A percentile compares a stretch with the other conserved stretches of the same genome.
These are phyloP conservation scores for Drosophila recens DNA, from an alignment of 2,888 invertebrate species.

Conservation along the genomic window DNA sequence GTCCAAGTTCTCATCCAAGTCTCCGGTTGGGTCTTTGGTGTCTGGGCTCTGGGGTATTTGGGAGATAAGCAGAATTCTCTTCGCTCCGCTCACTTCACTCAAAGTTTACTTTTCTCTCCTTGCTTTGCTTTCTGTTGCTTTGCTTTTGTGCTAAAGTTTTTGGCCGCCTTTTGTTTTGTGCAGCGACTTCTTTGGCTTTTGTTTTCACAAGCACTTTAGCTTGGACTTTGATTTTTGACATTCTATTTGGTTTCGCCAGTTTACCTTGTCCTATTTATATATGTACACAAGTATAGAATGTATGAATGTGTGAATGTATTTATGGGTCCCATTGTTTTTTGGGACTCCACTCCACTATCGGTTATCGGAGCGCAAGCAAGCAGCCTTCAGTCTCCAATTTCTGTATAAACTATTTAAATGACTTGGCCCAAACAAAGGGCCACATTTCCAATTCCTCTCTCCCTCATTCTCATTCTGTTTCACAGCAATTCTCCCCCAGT, in stretches of 20 bases:
- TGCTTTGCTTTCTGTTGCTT: conserved; percentile 36
- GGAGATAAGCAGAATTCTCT: conserved; percentile 66
- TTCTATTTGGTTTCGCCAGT: conserved; percentile 68
- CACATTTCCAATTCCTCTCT: conserved; percentile 7
- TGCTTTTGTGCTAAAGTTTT: conserved; percentile 62
- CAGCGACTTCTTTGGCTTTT: conserved; percentile 72
- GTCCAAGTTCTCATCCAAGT: not conserved
- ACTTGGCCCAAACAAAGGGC: conserved; percentile 45
- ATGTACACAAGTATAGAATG: conserved; percentile 23
- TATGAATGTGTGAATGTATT: conserved; percentile 14
- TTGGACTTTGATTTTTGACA: conserved; percentile 81
- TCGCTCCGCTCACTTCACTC: conserved; percentile 45
- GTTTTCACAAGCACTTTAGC: conserved; percentile 69
- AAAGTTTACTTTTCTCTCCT: conserved; percentile 55
- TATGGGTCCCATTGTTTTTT: conserved; percentile 37
- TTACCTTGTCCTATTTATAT: conserved; percentile 68
- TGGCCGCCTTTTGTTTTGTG: conserved; percentile 69
- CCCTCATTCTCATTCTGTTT: not conserved
- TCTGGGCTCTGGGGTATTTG: conserved; percentile 43
- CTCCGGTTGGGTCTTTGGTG: conserved; percentile 10
- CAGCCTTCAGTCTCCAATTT: conserved; percentile 31
- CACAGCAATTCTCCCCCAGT: not conserved
- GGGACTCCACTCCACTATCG: conserved; percentile 31
- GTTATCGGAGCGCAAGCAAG: conserved; percentile 43
- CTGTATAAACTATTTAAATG: conserved; percentile 61